phyloP scores from a whole-genome alignment of 2,888 invertebrate species.

The Sesia apiformis region DNA sequence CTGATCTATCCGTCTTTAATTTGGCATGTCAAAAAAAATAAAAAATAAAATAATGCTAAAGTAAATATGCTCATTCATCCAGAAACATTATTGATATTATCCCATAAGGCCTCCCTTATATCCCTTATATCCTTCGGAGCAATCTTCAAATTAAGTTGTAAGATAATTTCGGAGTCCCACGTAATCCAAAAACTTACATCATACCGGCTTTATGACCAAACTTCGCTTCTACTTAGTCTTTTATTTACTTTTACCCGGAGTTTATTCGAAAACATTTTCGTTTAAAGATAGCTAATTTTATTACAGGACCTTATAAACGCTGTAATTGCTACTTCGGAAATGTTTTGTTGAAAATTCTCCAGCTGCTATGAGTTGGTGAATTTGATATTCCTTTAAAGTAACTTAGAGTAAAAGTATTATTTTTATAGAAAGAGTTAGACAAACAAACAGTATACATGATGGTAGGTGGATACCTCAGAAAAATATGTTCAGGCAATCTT shows the following conservation, averaged over 20 bases:
- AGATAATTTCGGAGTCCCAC: slow-evolving; percentile 4
- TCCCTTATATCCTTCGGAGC: slow-evolving; percentile 3
- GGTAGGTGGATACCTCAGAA: too few relatives aligned
- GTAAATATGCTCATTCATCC: background rate
- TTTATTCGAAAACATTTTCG: slow-evolving; percentile 8
- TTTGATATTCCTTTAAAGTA: too few relatives aligned
- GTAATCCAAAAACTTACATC: slow-evolving; percentile 8
- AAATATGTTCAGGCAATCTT: too few relatives aligned
- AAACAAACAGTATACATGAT: too few relatives aligned
- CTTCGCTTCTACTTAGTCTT: slow-evolving; percentile 5
- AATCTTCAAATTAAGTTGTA: slow-evolving; percentile 6
- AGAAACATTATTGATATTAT: slow-evolving; percentile 3
- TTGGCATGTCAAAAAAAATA: too few relatives aligned
- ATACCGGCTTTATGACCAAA: slow-evolving; percentile 10
- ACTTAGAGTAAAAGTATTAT: too few relatives aligned
- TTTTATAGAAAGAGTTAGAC: too few relatives aligned
- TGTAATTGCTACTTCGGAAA: background rate
- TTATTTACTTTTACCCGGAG: slow-evolving; percentile 9
- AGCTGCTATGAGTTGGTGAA: too few relatives aligned
- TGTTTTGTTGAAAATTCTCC: too few relatives aligned
- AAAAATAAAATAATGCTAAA: background rate
- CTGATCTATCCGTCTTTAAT: too few relatives aligned
- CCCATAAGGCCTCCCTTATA: background rate
- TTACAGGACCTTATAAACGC: background rate
- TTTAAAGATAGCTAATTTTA: slow-evolving; percentile 2